Base-by-base conservation (phyloP, 2,888 invertebrate species). In the Drosophila siamana region DNA sequence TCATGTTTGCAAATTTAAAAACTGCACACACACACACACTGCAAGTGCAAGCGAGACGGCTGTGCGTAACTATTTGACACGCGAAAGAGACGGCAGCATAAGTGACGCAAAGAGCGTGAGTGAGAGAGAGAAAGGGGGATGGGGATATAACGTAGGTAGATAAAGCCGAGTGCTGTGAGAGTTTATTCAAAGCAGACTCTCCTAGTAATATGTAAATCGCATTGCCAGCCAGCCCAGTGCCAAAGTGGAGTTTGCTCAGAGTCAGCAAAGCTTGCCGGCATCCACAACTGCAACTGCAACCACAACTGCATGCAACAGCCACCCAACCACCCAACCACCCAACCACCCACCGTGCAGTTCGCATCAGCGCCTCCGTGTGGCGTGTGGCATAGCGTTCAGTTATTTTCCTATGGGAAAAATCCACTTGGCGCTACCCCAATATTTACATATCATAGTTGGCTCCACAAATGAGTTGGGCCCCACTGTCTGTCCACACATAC, bases 171-270 rank as follows among this genome's bases (percentile, higher is more conserved):
- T 65, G 52, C 47, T 28, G 50, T 36, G 55, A 60, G 77, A 80
- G 88, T 84, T 83, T 83, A 83, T 83, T 88, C 88, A 88, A 86
- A 88, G 86, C 88, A 83, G 83, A 83, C 88, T 77, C 78, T 83
- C 65, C 74, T 74, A 86, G 86, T 88, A 83, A 83, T 83, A 83
- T 83, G 83, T 83, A 86, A 83, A 83, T 83, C 74, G 88, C 69
- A 83, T 84, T 86, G 67, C 63, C 73, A 19, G 19, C 19, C 19
- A 76, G 77, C 74, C 19, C 19, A 76, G 77, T 78, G 78, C 76
- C 71, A 78, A 78, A 74, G 80, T 77, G 78, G 63, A 78, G 74
- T 78, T 80, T 80, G 64, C 78, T 69, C 73, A 66, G 74, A 64
- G 70, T 74, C 78, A 67, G 74, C 65, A 69, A 70, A 56, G 55